Evolutionary conservation across 2,113 vertebrate genomes (phyloP), one percentile per base, ranked within the genome.

Genomic region (Silurus asotus): DNA sequence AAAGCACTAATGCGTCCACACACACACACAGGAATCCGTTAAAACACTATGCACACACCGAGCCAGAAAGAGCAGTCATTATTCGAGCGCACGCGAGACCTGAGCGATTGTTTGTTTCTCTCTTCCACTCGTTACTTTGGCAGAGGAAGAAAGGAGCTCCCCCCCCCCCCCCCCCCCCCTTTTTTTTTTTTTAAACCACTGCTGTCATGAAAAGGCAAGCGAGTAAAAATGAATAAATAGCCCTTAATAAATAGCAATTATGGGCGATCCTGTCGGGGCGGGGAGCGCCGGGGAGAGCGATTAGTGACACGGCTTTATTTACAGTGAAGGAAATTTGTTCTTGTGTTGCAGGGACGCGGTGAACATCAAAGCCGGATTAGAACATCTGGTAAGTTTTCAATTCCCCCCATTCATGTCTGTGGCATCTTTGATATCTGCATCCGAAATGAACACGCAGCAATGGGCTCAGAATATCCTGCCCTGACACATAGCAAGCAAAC

Each of bases 351-450:
- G 96, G 94, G 96, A 96, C 89, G 90, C 92, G 91, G 95, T 90
- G 89, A 96, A 94, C 94, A 95, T 96, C 95, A 96, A 96, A 95
- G 94, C 94, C 93, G 96, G 94, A 95, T 96, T 96, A 95, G 96
- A 96, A 96, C 96, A 97, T 96, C 96, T 97, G 96, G 96, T 97
- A 96, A 96, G 95, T 96, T 94, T 93, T 96, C 93, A 94, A 95
- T 95, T 96, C 95, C 94, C 95, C 55, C 53, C 95, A 94, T 95
- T 95, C 94, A 96, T 94, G 94, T 95, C 95, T 96, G 94, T 94
- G 94, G 94, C 93, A 92, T 96, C 95, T 96, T 96, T 96, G 95
- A 96, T 96, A 96, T 95, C 95, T 94, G 94, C 94, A 95, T 96
- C 96, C 94, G 93, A 95, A 96, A 95, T 95, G 94, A 96, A 96